Conservation (phyloP, 2,888 invertebrate genomes). For the Teinopalpus imperialis region DNA sequence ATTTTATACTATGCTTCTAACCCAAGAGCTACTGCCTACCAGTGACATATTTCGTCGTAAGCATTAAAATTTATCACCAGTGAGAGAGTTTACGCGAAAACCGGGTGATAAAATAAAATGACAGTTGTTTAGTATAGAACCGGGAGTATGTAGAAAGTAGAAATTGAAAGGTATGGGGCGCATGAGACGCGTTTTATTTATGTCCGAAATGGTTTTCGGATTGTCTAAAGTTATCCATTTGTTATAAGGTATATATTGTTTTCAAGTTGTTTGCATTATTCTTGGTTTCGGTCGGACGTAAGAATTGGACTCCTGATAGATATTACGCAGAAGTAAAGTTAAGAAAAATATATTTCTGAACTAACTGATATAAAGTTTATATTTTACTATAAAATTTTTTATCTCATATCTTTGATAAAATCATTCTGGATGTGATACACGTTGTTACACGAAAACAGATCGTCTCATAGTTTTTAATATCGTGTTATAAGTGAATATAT, state of each 20-base stretch:
- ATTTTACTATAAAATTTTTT: too few species aligned
- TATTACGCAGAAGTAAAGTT: too few species aligned
- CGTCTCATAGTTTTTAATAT: too few species aligned
- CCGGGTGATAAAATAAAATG: slow-evolving; percentile 81
- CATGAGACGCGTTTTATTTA: slow-evolving; percentile 75
- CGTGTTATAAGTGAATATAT: too few species aligned
- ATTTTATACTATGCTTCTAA: background rate
- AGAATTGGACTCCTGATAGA: too few species aligned
- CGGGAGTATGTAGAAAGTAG: slow-evolving; percentile 67
- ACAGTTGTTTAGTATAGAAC: slow-evolving; percentile 79
- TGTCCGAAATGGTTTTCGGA: slow-evolving; percentile 75
- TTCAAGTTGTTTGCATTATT: too few species aligned
- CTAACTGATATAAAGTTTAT: too few species aligned
- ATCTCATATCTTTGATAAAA: too few species aligned
- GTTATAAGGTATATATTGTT: slow-evolving; percentile 10
- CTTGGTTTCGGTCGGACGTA: too few species aligned
- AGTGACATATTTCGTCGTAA: slow-evolving; percentile 57
- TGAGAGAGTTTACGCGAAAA: slow-evolving; percentile 72
- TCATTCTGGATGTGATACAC: too few species aligned
- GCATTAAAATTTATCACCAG: slow-evolving; percentile 80
- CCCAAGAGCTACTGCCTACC: slow-evolving; percentile 17
- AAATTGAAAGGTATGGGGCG: slow-evolving; percentile 80
- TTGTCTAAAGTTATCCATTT: slow-evolving; percentile 55
- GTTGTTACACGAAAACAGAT: too few species aligned
- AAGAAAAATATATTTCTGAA: too few species aligned